Conservation (phyloP, 2,113 vertebrate species). For the Cranoglanis bouderius region DNA sequence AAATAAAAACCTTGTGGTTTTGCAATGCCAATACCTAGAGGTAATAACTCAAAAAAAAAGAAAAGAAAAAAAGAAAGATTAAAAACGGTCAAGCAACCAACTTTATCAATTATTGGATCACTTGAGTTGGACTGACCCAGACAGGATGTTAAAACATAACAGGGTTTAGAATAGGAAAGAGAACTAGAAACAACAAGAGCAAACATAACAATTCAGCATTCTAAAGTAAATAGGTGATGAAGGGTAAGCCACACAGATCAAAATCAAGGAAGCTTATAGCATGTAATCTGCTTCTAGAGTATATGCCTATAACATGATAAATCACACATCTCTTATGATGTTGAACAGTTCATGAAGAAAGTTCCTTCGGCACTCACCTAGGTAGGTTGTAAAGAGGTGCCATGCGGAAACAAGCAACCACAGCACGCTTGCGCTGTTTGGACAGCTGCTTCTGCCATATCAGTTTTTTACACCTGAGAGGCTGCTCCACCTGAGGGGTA, state of each 20-base stretch:
- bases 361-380: constrained; percentile 73
- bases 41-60: no score
- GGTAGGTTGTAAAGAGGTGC: constrained; percentile 96
- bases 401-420: constrained; percentile 99
- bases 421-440: constrained; percentile 95
- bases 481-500: constrained; percentile 86
- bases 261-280: not conserved
- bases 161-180: constrained; percentile 39
- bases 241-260: not conserved
- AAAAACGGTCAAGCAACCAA: no score
- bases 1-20: no score
- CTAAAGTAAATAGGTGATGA: constrained; percentile 13
- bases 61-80: no score
- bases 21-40: no score
- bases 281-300: not conserved
- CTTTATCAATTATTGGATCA: no score
- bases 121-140: no score
- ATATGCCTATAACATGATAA: not conserved
- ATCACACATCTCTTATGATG: constrained; percentile 10
- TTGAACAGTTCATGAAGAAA: constrained; percentile 48
- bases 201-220: not conserved
- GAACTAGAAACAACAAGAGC: constrained; percentile 48
- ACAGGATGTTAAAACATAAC: constrained; percentile 19
- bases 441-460: constrained; percentile 94
- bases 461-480: constrained; percentile 91